phyloP scores from a whole-genome alignment of 2,888 invertebrate species.

The Dryocosmus kuriphilus region DNA sequence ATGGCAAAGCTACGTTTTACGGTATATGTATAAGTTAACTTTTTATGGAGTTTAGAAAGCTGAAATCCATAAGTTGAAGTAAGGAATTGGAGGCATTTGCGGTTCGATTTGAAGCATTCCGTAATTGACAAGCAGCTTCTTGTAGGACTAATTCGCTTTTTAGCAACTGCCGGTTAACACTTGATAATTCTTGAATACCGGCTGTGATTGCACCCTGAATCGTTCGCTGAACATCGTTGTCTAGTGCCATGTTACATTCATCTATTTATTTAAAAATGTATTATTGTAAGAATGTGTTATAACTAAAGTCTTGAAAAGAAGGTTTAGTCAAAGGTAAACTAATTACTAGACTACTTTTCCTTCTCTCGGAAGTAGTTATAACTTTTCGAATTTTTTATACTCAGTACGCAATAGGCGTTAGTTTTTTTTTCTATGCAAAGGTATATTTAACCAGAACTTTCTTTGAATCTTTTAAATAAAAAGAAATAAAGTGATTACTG shows the following conservation, averaged over 20 bases:
- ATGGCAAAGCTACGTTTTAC: constrained; percentile 44
- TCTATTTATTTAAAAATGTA: constrained; percentile 57
- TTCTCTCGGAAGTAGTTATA: background rate
- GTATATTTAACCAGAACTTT: background rate
- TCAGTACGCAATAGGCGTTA: background rate
- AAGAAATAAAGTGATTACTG: background rate
- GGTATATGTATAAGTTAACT: constrained; percentile 50
- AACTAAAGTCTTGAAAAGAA: background rate
- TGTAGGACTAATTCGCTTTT: constrained; percentile 73
- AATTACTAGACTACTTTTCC: background rate
- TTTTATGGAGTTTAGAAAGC: constrained; percentile 72
- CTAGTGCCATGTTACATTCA: constrained; percentile 74
- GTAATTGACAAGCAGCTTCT: constrained; percentile 73
- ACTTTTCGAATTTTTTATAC: background rate
- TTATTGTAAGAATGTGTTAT: background rate
- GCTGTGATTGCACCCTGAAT: constrained; percentile 65
- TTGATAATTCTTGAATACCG: constrained; percentile 69
- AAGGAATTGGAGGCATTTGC: constrained; percentile 67
- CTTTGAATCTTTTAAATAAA: background rate
- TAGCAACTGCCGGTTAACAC: constrained; percentile 69
- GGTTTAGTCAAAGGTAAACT: background rate
- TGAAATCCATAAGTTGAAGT: constrained; percentile 67
- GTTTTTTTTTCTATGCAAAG: constrained; percentile 23
- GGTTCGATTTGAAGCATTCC: constrained; percentile 67
- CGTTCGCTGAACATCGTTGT: constrained; percentile 69